A percentile compares a stretch with the other conserved stretches of the same genome.
Evolutionary conservation across 2,888 invertebrate genomes (phyloP).

Genomic region (Philopedon plagiatum): DNA sequence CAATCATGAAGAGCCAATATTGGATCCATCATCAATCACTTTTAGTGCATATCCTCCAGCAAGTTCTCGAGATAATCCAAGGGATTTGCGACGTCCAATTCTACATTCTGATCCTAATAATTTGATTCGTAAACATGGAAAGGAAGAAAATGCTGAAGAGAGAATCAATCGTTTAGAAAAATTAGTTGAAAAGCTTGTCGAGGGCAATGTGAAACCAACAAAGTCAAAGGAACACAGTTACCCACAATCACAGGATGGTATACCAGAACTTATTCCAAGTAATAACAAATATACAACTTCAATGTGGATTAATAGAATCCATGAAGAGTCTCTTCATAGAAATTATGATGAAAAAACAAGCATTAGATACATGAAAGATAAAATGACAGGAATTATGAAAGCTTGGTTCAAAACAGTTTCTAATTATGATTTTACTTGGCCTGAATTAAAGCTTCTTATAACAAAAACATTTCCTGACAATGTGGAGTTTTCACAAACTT

Average conservation of each 20-base stretch:
- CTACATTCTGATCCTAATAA: background rate
- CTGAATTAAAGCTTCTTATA: constrained; percentile 59
- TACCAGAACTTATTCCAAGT: constrained; percentile 54
- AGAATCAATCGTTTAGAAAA: constrained; percentile 58
- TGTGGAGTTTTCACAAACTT: constrained; percentile 56
- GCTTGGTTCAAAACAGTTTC: constrained; percentile 59
- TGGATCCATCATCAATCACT: constrained; percentile 49
- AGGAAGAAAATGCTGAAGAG: constrained; percentile 45
- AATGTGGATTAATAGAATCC: constrained; percentile 59
- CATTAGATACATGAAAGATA: constrained; percentile 55
- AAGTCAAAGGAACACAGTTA: background rate
- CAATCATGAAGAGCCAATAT: constrained; percentile 25
- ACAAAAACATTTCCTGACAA: constrained; percentile 60
- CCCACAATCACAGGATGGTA: constrained; percentile 1
- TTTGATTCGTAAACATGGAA: constrained; percentile 9
- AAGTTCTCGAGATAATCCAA: background rate
- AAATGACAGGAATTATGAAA: constrained; percentile 60
- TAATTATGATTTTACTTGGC: constrained; percentile 59
- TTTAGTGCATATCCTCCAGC: constrained; percentile 32
- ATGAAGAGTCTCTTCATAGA: constrained; percentile 55
- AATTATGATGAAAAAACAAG: constrained; percentile 57
- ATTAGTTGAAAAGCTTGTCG: constrained; percentile 57
- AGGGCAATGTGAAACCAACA: constrained; percentile 16
- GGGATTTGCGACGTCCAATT: background rate
- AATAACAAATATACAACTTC: constrained; percentile 57